These are phyloP conservation scores for Orussus abietinus DNA, from an alignment of 1,140 invertebrate genomes.

Conservation along the genomic window DNA sequence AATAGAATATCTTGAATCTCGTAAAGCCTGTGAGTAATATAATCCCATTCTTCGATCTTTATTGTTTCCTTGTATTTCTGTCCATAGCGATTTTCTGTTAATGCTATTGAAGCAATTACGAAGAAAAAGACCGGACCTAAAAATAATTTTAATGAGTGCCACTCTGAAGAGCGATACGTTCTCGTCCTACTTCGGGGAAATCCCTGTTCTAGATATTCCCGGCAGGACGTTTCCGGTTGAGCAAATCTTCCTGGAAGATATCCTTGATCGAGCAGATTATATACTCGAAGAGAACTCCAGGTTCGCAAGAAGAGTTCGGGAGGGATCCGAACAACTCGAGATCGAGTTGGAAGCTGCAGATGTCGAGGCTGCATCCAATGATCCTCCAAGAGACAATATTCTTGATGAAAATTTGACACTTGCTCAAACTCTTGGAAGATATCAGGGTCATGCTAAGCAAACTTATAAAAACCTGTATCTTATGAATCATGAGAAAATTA, in stretches of 20 bases:
- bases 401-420: conserved; percentile 67
- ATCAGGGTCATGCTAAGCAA: conserved; percentile 57
- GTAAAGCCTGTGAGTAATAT: conserved; percentile 3
- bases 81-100: conserved; percentile 76
- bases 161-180: conserved; percentile 78
- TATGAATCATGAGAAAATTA: conserved; percentile 75
- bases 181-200: conserved; percentile 70
- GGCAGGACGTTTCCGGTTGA: conserved; percentile 79
- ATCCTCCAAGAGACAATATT: conserved; percentile 58
- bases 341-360: conserved; percentile 63
- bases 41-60: conserved; percentile 4
- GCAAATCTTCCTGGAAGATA: conserved; percentile 74
- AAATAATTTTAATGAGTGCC: conserved; percentile 83
- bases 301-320: conserved; percentile 62
- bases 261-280: conserved; percentile 66
- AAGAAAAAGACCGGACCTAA: conserved; percentile 65
- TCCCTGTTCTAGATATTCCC: conserved; percentile 70
- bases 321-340: conserved; percentile 52
- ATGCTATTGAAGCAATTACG: conserved; percentile 75
- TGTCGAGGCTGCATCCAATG: conserved; percentile 43
- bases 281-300: conserved; percentile 69
- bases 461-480: conserved; percentile 72
- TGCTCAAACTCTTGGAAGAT: conserved; percentile 60
- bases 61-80: conserved; percentile 22
- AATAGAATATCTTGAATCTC: no score